Conservation (phyloP, 2,113 vertebrate species). For the Casuarius casuarius region DNA sequence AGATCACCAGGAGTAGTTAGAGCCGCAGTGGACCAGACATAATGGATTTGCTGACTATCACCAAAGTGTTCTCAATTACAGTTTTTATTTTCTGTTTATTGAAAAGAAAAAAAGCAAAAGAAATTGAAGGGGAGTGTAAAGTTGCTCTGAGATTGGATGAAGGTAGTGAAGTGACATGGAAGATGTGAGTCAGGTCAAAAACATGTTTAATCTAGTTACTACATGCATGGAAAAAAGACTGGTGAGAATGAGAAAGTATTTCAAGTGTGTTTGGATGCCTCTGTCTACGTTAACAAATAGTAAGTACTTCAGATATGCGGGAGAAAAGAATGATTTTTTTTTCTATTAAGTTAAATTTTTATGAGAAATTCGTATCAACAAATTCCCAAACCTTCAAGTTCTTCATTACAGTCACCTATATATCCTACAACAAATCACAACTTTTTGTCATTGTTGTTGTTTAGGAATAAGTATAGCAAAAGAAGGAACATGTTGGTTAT, state of each 20-base stretch:
- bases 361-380: neutral
- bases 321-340: neutral
- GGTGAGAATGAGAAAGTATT: neutral
- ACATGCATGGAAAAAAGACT: neutral
- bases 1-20: conserved; percentile 6
- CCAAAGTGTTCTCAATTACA: neutral
- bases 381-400: neutral
- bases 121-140: neutral
- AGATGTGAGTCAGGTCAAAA: neutral
- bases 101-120: neutral
- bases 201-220: neutral
- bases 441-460: neutral
- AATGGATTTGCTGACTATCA: conserved; percentile 16
- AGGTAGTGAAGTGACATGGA: neutral
- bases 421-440: neutral
- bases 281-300: neutral
- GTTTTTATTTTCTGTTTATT: conserved; percentile 5
- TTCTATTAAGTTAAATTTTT: neutral
- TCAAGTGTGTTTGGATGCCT: neutral
- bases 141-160: neutral
- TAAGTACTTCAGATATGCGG: neutral
- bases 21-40: neutral
- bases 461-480: neutral
- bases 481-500: neutral
- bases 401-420: neutral